These are phyloP conservation scores for Heliothis peltigera DNA, from an alignment of 2,888 invertebrate genomes.

Conservation along the genomic window DNA sequence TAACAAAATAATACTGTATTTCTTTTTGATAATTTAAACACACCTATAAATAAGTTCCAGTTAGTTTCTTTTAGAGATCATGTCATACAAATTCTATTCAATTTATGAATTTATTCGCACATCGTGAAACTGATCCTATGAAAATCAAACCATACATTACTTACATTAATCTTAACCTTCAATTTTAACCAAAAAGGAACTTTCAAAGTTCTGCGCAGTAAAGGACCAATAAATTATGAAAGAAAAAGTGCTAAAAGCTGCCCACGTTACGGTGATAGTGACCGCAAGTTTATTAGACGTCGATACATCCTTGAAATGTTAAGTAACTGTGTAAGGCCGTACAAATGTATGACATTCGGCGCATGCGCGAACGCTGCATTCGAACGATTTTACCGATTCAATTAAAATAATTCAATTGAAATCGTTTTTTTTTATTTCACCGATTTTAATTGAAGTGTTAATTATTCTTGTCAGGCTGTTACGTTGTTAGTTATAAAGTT, in stretches of 20 bases:
- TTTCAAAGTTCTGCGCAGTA: background rate
- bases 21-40: too few relatives aligned
- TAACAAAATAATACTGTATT: too few relatives aligned
- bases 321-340: slow-evolving; percentile 47
- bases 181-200: background rate
- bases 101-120: too few relatives aligned
- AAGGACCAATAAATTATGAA: slow-evolving; percentile 33
- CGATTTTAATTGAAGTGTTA: slow-evolving; percentile 16
- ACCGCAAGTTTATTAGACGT: slow-evolving; percentile 41
- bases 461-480: background rate
- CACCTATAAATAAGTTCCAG: too few relatives aligned
- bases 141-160: too few relatives aligned
- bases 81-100: too few relatives aligned
- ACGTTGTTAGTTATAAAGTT: background rate
- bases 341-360: slow-evolving; percentile 29
- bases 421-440: slow-evolving; percentile 3
- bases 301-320: slow-evolving; percentile 46
- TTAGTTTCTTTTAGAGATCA: too few relatives aligned
- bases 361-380: slow-evolving; percentile 8
- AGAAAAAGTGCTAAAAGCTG: slow-evolving; percentile 36
- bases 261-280: slow-evolving; percentile 33
- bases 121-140: too few relatives aligned
- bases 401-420: slow-evolving; percentile 30
- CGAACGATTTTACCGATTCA: slow-evolving; percentile 7
- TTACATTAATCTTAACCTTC: too few relatives aligned